Evolutionary conservation across 2,888 invertebrate species (phyloP).

Genomic region (Protodeltote pygarga): DNA sequence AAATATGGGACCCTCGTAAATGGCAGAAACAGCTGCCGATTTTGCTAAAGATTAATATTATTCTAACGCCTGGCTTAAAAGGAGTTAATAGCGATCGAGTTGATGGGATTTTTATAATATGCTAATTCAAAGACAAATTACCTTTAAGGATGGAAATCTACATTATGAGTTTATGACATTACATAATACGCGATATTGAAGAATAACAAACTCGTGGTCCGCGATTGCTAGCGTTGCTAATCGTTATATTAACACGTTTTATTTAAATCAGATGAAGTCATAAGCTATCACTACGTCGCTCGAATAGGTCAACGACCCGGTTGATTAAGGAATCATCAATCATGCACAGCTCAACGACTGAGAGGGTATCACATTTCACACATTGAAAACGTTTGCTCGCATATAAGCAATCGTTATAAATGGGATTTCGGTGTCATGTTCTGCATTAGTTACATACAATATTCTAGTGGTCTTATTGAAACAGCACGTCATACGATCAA

Average conservation of each 20-base stretch:
- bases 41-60: constrained; percentile 70
- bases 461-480: constrained; percentile 16
- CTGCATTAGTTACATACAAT: constrained; percentile 11
- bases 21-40: constrained; percentile 72
- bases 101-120: constrained; percentile 69
- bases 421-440: constrained; percentile 51
- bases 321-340: constrained; percentile 84
- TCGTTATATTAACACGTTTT: constrained; percentile 62
- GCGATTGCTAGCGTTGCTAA: constrained; percentile 40
- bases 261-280: constrained; percentile 72
- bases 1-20: constrained; percentile 67
- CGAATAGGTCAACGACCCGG: constrained; percentile 70
- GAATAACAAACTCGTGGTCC: constrained; percentile 34
- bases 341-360: constrained; percentile 68
- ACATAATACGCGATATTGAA: constrained; percentile 8
- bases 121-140: constrained; percentile 55
- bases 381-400: constrained; percentile 60
- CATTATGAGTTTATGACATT: constrained; percentile 1
- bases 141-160: constrained; percentile 30
- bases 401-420: constrained; percentile 49
- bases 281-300: constrained; percentile 64
- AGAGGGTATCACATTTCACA: constrained; percentile 76
- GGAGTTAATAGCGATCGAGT: constrained; percentile 54
- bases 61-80: constrained; percentile 66
- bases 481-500: constrained; percentile 2